Evolutionary conservation across 2,797 vertebrate genomes (phyloP), one percentile per base, ranked within the genome.

Genomic region (Ptychadena robeensis): DNA sequence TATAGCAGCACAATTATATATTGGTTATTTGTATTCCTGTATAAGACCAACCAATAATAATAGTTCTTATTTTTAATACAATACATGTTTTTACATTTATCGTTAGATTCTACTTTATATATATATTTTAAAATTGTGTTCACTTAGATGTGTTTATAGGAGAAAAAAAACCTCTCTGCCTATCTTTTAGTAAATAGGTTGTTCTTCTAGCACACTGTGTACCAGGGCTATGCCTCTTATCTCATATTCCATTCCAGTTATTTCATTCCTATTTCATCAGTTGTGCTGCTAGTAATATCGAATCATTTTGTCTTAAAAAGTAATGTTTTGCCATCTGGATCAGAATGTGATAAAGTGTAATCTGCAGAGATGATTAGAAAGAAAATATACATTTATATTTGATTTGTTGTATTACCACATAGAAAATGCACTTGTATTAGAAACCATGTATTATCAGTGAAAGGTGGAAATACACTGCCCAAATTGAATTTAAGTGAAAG

Each of bases 401-500:
- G 2, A 35, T 67, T 67, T 67, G 44, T 67, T 48, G 22, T n/a
- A 63, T 77, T 65, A 27, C 18, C 37, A 48, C 12, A 14, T 64
- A 7, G 34, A 79, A 79, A 59, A 28, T 28, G 34, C 25, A 37
- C 34, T 83, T 40, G n/a, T 22, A 30, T 61, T 82, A 57, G 48
- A 73, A 82, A 78, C 44, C 82, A 85, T 68, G 28, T 9, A 86
- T 85, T 87, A 9, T 80, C 2, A 74, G 76, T 86, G 82, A 86
- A 89, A 87, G 44, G 6, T 32, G 32, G 79, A 48, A 89, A 86
- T 70, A 80, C 37, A 66, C 72, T 86, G 81, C 85, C 86, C 82
- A 87, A 61, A 79, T 48, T 67, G 25, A 25, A 82, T 88, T 87
- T 86, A 83, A 87, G 76, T 77, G 44, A 78, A 84, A 76, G 82